Percentiles rank a stretch among this genome's conserved stretches.
phyloP scores from a whole-genome alignment of 2,113 vertebrate species.

The Coracopsis vasa region DNA sequence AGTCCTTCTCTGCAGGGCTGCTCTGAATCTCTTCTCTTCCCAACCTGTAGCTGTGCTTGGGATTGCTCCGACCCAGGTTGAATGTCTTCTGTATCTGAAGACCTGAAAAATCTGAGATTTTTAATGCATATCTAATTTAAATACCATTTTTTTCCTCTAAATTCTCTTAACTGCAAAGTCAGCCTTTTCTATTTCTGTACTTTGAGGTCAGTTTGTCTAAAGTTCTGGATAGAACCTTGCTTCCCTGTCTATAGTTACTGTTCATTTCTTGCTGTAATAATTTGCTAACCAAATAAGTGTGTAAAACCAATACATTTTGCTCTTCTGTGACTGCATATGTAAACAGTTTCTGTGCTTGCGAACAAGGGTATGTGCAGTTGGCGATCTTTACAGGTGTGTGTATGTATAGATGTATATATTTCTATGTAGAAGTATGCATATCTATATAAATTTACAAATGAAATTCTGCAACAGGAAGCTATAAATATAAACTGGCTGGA shows the following conservation, averaged over 20 bases:
- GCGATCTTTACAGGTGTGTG: not conserved
- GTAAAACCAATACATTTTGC: fast-evolving
- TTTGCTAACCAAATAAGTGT: not conserved
- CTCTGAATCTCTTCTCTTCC: no score
- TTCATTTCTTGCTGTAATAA: not conserved
- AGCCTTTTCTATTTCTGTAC: not conserved
- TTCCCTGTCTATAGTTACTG: not conserved
- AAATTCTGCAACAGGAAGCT: not conserved
- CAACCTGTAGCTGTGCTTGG: no score
- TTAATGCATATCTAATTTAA: not conserved
- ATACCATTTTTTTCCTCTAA: not conserved
- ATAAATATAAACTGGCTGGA: not conserved
- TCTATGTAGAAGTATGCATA: not conserved
- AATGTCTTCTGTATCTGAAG: not conserved
- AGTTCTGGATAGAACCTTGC: not conserved
- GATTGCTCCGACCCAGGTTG: not conserved
- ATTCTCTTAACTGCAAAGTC: not conserved
- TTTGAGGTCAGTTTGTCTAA: not conserved
- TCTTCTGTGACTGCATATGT: not conserved
- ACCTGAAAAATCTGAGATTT: not conserved
- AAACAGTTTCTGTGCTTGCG: not conserved
- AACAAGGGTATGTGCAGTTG: fast-evolving
- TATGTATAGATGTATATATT: not conserved
- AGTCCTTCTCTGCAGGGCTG: no score
- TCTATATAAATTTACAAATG: not conserved